These are phyloP conservation scores for Macroramphosus scolopax DNA, from an alignment of 2,797 vertebrate genomes.

Conservation along the genomic window DNA sequence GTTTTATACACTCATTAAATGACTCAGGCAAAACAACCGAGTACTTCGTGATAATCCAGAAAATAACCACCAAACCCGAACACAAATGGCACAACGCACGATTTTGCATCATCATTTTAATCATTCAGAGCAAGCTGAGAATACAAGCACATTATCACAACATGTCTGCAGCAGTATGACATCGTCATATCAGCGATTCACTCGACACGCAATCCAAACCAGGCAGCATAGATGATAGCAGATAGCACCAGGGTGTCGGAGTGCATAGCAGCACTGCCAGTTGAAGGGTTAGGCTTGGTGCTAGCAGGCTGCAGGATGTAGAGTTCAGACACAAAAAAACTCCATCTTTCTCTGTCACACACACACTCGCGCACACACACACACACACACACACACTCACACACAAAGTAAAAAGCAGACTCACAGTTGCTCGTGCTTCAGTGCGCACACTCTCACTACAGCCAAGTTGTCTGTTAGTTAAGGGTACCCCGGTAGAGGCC, in stretches of 20 bases:
- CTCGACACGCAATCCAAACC: slow-evolving; percentile 58
- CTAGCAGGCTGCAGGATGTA: slow-evolving; percentile 57
- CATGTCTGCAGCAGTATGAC: slow-evolving; percentile 81
- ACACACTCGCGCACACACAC: slow-evolving; percentile 8
- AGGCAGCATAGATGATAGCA: slow-evolving; percentile 76
- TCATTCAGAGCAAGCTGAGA: slow-evolving; percentile 89
- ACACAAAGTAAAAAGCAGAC: slow-evolving; percentile 43
- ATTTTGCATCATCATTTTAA: slow-evolving; percentile 83
- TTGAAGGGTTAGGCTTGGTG: slow-evolving; percentile 48
- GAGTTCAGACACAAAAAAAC: slow-evolving; percentile 44
- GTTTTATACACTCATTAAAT: too few species aligned
- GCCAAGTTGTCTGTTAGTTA: slow-evolving; percentile 21
- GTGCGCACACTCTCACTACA: slow-evolving; percentile 25
- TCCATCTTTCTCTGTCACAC: slow-evolving; percentile 5
- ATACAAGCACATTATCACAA: slow-evolving; percentile 88
- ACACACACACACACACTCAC: slow-evolving; percentile 6
- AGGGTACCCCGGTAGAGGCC: slow-evolving; percentile 10
- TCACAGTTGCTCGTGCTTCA: slow-evolving; percentile 36
- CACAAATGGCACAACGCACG: slow-evolving; percentile 17
- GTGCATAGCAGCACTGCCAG: slow-evolving; percentile 74
- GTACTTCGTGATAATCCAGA: too few species aligned
- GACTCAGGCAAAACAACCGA: too few species aligned
- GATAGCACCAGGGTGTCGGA: slow-evolving; percentile 80
- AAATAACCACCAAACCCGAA: too few species aligned
- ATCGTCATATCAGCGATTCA: slow-evolving; percentile 43